A percentile compares a stretch with the other conserved stretches of the same genome.
These are phyloP conservation scores for Capitulum mitella DNA, from an alignment of 2,888 invertebrate genomes.

Conservation along the genomic window DNA sequence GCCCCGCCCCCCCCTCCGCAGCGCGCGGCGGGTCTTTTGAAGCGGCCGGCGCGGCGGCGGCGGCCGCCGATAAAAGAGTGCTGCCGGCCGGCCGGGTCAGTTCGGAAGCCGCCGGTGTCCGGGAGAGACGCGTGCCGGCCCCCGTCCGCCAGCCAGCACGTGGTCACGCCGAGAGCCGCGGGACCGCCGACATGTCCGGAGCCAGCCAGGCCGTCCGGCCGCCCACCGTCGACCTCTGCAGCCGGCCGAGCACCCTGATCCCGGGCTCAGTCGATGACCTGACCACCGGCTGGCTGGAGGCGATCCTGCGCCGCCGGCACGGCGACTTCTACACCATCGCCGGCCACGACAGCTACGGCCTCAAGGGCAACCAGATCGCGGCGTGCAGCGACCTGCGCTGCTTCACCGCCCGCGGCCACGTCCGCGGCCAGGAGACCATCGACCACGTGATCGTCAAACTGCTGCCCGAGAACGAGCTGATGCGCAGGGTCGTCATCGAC, in stretches of 20 bases:
- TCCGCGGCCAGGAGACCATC: background rate
- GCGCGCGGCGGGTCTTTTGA: background rate
- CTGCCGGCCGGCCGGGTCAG: background rate
- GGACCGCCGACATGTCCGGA: background rate
- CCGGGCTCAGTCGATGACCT: background rate
- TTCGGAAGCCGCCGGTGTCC: background rate
- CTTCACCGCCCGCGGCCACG: conserved; percentile 1
- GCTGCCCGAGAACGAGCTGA: conserved; percentile 12
- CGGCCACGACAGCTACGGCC: background rate
- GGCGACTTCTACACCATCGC: background rate
- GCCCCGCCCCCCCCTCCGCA: background rate
- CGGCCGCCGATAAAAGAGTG: background rate
- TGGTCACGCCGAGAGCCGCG: background rate
- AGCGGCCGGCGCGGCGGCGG: background rate
- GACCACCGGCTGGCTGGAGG: conserved; percentile 10
- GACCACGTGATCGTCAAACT: conserved; percentile 18
- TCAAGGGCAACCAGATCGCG: conserved; percentile 1
- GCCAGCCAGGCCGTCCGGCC: background rate
- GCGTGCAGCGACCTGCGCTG: background rate
- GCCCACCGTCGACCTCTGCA: background rate
- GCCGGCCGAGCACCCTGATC: background rate
- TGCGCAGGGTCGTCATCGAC: background rate
- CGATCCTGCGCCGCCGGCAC: background rate
- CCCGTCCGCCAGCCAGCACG: background rate
- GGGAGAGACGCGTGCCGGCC: background rate